phyloP scores from a whole-genome alignment of 2,113 vertebrate species.

The Gallinago jamesoni region DNA sequence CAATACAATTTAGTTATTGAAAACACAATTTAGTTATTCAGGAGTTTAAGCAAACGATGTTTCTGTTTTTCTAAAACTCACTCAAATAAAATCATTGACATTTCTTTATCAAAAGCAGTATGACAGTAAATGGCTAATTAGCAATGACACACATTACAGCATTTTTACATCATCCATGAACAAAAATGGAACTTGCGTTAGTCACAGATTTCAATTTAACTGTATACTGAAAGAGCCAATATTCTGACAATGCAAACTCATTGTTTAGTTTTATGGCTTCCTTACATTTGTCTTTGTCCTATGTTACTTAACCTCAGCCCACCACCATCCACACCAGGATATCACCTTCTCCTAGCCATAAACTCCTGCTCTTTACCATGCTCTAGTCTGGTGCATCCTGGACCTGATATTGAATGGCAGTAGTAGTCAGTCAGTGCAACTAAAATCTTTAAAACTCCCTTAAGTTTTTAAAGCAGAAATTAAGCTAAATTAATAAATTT shows the following conservation, averaged over 20 bases:
- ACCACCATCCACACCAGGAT: background rate
- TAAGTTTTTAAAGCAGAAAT: slow-evolving; percentile 14
- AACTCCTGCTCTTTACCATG: background rate
- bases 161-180: background rate
- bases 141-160: background rate
- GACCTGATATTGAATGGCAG: background rate
- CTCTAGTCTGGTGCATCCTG: background rate
- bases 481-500: slow-evolving; percentile 24
- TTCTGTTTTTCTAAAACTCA: background rate
- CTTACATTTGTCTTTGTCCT: background rate
- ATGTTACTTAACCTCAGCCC: background rate
- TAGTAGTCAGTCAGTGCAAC: slow-evolving; percentile 44
- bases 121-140: background rate
- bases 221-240: background rate
- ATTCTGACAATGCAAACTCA: background rate
- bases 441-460: slow-evolving; percentile 28
- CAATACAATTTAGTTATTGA: slow-evolving; percentile 25
- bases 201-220: background rate
- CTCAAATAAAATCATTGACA: background rate
- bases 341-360: background rate
- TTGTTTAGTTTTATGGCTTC: background rate
- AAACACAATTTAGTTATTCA: background rate
- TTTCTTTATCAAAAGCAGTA: background rate
- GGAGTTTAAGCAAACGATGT: background rate
- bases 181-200: background rate